These are phyloP conservation scores for Drosophila pseudotakahashii DNA, from an alignment of 2,888 invertebrate species.

Conservation along the genomic window DNA sequence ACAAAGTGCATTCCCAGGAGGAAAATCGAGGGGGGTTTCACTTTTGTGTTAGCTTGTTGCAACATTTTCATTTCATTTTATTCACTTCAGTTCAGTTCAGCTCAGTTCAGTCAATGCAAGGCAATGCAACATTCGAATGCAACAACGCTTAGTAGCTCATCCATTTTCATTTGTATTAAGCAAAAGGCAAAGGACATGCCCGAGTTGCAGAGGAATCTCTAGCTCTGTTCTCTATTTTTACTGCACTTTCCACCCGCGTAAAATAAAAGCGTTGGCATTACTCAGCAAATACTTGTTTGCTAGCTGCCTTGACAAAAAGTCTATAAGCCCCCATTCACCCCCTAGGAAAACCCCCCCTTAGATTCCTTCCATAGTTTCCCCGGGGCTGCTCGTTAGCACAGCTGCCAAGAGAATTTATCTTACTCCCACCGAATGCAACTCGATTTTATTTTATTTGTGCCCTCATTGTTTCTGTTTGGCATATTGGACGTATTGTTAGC, in stretches of 20 bases:
- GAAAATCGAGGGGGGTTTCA: background rate
- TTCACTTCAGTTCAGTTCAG: slow-evolving; percentile 39
- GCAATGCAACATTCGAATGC: slow-evolving; percentile 48
- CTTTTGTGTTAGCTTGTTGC: slow-evolving; percentile 60
- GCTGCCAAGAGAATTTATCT: slow-evolving; percentile 73
- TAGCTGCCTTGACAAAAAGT: slow-evolving; percentile 44
- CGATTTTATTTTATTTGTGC: slow-evolving; percentile 48
- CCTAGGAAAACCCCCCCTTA: background rate
- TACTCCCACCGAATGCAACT: slow-evolving; percentile 62
- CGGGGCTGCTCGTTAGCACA: slow-evolving; percentile 72
- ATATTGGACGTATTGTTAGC: slow-evolving; percentile 71
- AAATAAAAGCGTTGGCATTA: slow-evolving; percentile 49
- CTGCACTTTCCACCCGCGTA: slow-evolving; percentile 9
- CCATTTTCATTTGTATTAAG: slow-evolving; percentile 79
- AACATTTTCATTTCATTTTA: slow-evolving; percentile 69
- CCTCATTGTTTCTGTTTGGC: slow-evolving; percentile 47
- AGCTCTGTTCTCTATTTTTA: background rate
- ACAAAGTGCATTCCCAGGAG: slow-evolving; percentile 44
- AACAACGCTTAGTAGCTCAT: slow-evolving; percentile 74
- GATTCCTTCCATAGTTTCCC: slow-evolving; percentile 26
- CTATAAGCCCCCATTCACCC: slow-evolving; percentile 4
- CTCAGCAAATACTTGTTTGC: slow-evolving; percentile 50
- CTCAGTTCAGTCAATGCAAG: slow-evolving; percentile 32
- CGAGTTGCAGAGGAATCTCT: slow-evolving; percentile 1
- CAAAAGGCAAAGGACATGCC: slow-evolving; percentile 63